A percentile compares a stretch with the other conserved stretches of the same genome.
Evolutionary conservation across 92 coral and sea anemone genomes (phyloP).

Genomic region (Scolanthus callimorphus): DNA sequence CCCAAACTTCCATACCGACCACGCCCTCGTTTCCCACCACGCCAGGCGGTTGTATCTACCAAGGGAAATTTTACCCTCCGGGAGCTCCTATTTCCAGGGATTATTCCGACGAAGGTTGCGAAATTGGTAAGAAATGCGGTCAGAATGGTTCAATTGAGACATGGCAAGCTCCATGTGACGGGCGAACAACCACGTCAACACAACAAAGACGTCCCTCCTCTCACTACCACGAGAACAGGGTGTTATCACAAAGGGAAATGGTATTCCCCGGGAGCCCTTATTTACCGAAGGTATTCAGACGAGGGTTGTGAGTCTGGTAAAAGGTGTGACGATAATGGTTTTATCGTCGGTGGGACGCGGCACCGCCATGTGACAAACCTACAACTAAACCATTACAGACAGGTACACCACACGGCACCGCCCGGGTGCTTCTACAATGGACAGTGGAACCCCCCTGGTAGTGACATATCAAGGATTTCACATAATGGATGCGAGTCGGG

Average conservation of each 20-base stretch:
- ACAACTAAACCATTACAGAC: too few species aligned
- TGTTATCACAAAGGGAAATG: conserved; percentile 34
- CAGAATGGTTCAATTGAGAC: background rate
- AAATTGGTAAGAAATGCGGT: background rate
- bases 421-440: conserved; percentile 42
- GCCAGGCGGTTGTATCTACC: too few species aligned
- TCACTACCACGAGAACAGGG: conserved; percentile 4
- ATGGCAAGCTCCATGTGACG: background rate
- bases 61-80: too few species aligned
- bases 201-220: background rate
- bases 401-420: too few species aligned
- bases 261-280: conserved; percentile 18
- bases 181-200: too few species aligned
- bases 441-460: conserved; percentile 35
- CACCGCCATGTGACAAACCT: too few species aligned
- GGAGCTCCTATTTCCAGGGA: too few species aligned
- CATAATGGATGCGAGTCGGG: too few species aligned
- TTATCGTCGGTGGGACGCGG: conserved; percentile 22
- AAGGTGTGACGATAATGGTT: background rate
- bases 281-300: background rate
- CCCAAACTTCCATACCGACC: too few species aligned
- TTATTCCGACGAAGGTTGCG: too few species aligned
- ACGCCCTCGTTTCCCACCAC: too few species aligned
- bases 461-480: conserved; percentile 39
- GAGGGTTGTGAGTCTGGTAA: background rate